These are phyloP conservation scores for Philonicus albiceps DNA, from an alignment of 2,888 invertebrate species.

Conservation along the genomic window DNA sequence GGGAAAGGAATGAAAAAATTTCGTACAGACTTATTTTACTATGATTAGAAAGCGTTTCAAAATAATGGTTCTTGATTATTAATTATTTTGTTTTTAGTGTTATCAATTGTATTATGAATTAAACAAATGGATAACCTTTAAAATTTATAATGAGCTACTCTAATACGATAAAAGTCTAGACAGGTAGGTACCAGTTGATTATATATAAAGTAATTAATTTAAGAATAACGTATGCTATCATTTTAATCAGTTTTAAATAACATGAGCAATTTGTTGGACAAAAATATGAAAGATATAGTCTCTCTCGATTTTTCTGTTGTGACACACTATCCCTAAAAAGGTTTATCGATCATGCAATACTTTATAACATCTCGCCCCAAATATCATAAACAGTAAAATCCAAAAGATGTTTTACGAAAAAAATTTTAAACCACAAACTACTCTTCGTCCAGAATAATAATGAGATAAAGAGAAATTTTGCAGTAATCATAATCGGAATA, in stretches of 20 bases:
- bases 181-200: no score
- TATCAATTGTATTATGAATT: no score
- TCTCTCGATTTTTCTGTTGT: no score
- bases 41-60: background rate
- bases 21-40: background rate
- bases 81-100: no score
- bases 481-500: background rate
- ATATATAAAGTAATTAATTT: no score
- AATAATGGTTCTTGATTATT: background rate
- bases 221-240: no score
- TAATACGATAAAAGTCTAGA: background rate
- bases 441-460: background rate
- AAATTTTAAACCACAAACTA: background rate
- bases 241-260: no score
- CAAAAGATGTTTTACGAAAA: background rate
- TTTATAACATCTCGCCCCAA: background rate
- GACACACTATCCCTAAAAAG: background rate
- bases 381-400: background rate
- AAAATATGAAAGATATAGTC: no score
- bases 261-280: no score
- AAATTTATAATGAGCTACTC: no score
- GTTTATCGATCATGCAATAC: background rate
- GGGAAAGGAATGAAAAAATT: background rate
- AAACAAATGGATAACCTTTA: no score
- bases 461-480: background rate